phyloP scores from a whole-genome alignment of 2,797 vertebrate species.

The Bovichtus variegatus region DNA sequence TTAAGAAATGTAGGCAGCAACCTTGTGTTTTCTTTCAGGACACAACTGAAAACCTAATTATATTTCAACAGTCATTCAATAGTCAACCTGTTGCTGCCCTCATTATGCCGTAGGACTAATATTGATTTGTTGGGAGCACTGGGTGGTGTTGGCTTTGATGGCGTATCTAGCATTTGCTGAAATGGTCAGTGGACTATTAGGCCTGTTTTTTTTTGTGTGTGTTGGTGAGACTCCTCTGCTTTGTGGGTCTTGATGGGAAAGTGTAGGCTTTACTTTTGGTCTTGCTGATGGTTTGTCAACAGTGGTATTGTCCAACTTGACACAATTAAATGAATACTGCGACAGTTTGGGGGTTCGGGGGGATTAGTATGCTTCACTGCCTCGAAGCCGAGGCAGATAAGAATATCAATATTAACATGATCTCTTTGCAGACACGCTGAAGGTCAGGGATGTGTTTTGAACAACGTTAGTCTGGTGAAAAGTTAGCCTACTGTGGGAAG shows the following conservation, averaged over 20 bases:
- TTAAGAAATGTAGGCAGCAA: slow-evolving; percentile 21
- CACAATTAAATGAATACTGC: slow-evolving; percentile 10
- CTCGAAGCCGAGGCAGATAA: neutral
- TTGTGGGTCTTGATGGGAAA: slow-evolving; percentile 8
- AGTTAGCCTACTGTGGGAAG: neutral
- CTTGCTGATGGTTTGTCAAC: neutral
- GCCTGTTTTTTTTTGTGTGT: neutral
- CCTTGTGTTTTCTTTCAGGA: slow-evolving; percentile 32
- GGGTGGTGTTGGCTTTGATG: slow-evolving; percentile 51
- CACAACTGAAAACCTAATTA: slow-evolving; percentile 47
- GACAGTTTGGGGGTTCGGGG: neutral
- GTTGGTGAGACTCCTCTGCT: slow-evolving; percentile 12
- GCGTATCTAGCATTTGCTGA: slow-evolving; percentile 56
- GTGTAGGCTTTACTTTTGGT: neutral
- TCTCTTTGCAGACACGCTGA: slow-evolving; percentile 7
- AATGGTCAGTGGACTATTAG: slow-evolving; percentile 31
- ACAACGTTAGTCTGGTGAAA: neutral
- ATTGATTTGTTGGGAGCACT: slow-evolving; percentile 61
- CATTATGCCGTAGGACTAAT: slow-evolving; percentile 48
- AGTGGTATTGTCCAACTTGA: slow-evolving; percentile 16
- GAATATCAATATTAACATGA: slow-evolving; percentile 2
- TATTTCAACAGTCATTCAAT: slow-evolving; percentile 36
- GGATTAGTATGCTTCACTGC: neutral
- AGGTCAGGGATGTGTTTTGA: neutral
- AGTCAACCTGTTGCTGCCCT: slow-evolving; percentile 47